These are phyloP conservation scores for Capromys pilorides DNA, from an alignment of 2,797 vertebrate genomes.

Conservation along the genomic window DNA sequence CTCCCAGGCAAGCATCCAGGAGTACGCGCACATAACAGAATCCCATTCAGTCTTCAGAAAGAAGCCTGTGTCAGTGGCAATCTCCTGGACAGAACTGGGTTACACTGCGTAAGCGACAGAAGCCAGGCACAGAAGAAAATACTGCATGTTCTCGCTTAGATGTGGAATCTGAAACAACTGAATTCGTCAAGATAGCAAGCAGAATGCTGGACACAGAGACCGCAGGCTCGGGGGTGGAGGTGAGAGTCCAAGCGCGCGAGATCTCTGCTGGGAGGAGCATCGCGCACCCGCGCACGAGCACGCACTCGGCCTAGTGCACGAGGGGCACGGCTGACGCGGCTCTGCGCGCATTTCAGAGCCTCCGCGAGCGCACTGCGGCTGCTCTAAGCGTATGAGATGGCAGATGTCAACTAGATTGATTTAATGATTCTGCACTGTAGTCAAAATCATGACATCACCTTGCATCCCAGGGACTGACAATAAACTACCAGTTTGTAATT, in stretches of 20 bases:
- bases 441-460: neutral
- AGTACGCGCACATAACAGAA: neutral
- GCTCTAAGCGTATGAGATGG: neutral
- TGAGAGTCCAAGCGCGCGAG: neutral
- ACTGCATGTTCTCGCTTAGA: neutral
- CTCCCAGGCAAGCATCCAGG: neutral
- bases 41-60: neutral
- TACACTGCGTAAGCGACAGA: neutral
- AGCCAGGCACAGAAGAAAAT: neutral
- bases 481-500: neutral
- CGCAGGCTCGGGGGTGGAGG: neutral
- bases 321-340: neutral
- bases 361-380: neutral
- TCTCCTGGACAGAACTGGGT: neutral
- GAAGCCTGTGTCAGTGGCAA: neutral
- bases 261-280: no score
- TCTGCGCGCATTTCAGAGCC: neutral
- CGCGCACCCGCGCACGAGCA: fast-evolving
- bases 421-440: neutral
- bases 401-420: neutral
- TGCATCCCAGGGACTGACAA: neutral
- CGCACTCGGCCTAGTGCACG: neutral
- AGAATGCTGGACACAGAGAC: neutral
- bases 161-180: neutral
- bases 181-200: neutral